These are phyloP conservation scores for Sycobia sp. DNA, from an alignment of 1,140 invertebrate genomes.

Conservation along the genomic window DNA sequence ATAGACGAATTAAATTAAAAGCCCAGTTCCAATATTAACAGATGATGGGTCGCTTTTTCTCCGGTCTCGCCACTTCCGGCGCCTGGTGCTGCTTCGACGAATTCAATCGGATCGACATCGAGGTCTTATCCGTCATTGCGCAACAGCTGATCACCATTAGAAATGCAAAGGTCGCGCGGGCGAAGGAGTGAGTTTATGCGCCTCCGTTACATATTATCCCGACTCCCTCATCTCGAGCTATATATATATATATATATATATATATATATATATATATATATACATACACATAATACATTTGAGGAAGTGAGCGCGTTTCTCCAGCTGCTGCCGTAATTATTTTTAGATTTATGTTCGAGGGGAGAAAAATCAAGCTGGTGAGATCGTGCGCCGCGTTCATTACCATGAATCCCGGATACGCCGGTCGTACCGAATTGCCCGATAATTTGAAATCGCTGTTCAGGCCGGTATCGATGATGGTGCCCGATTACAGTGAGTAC, in stretches of 20 bases:
- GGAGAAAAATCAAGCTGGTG: slow-evolving; percentile 83
- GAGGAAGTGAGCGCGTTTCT: no score
- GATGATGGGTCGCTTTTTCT: slow-evolving; percentile 89
- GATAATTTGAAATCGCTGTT: slow-evolving; percentile 87
- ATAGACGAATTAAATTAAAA: no score
- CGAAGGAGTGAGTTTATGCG: slow-evolving; percentile 61
- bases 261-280: no score
- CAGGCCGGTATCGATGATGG: slow-evolving; percentile 91
- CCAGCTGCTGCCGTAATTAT: no score
- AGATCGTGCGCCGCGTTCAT: slow-evolving; percentile 88
- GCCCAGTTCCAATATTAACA: slow-evolving; percentile 43
- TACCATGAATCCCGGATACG: slow-evolving; percentile 89
- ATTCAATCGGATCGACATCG: slow-evolving; percentile 90
- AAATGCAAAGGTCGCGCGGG: slow-evolving; percentile 74
- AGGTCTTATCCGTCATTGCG: slow-evolving; percentile 87
- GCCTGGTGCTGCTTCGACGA: slow-evolving; percentile 94
- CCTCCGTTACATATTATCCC: no score
- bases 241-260: no score
- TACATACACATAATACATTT: no score
- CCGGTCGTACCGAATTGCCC: slow-evolving; percentile 82
- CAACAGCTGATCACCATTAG: slow-evolving; percentile 81
- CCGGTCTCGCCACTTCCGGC: slow-evolving; percentile 83
- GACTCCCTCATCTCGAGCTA: no score
- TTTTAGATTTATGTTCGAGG: slow-evolving; percentile 87
- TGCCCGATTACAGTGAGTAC: slow-evolving; percentile 81